Percentiles rank a stretch among this genome's conserved stretches.
Conservation (phyloP, 2,797 vertebrate genomes). For the Falco peregrinus region DNA sequence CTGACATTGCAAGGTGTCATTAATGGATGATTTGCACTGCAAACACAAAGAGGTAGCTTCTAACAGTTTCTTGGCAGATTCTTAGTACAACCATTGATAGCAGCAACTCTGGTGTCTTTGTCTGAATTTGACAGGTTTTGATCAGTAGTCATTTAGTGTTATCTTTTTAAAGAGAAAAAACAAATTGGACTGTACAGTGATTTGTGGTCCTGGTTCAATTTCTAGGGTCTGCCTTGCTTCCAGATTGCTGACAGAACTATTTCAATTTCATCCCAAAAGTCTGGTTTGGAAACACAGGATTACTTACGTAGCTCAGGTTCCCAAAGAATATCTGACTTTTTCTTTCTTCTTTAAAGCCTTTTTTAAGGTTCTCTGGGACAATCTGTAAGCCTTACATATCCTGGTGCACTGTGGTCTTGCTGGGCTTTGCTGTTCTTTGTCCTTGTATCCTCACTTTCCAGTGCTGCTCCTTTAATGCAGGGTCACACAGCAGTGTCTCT, state of each 20-base stretch:
- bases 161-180: not conserved
- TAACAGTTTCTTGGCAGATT: conserved; percentile 19
- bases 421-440: not conserved
- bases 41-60: not conserved
- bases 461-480: not conserved
- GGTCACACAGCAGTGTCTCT: not conserved
- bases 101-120: not conserved
- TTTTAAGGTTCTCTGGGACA: not conserved
- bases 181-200: not conserved
- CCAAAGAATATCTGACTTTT: not conserved
- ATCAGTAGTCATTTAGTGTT: not conserved
- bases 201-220: not conserved
- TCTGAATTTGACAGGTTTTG: not conserved
- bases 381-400: not conserved
- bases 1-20: not conserved
- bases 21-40: not conserved
- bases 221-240: not conserved
- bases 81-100: not conserved
- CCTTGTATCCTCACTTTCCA: not conserved
- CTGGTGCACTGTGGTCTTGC: not conserved
- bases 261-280: not conserved
- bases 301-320: not conserved
- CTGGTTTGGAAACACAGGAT: not conserved
- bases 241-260: not conserved
- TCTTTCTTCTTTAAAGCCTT: not conserved